phyloP scores from a whole-genome alignment of 2,888 invertebrate genomes.

The Sinohyriopsis cumingii region DNA sequence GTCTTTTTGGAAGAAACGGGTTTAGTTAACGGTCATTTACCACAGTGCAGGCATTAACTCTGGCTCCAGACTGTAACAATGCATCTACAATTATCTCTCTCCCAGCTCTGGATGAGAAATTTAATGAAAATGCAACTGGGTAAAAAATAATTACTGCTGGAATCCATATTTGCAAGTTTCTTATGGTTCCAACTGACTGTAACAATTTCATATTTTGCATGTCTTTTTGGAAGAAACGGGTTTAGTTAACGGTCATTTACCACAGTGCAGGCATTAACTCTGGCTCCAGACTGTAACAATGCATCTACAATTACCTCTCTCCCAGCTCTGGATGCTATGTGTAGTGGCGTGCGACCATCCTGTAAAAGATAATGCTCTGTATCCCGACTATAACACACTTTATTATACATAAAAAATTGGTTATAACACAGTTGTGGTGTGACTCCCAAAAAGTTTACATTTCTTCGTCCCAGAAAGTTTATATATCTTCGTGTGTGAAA shows the following conservation, averaged over 20 bases:
- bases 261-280: constrained; percentile 34
- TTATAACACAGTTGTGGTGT: too few species aligned
- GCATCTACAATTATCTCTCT: constrained; percentile 33
- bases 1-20: not conserved
- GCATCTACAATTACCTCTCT: constrained; percentile 33
- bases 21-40: constrained; percentile 21
- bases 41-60: constrained; percentile 34
- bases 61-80: constrained; percentile 39
- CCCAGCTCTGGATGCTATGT: constrained; percentile 50
- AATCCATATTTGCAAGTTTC: too few species aligned
- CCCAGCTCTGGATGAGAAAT: constrained; percentile 49
- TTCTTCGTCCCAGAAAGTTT: too few species aligned
- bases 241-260: constrained; percentile 21
- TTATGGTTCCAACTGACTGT: too few species aligned
- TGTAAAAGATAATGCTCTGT: constrained; percentile 7
- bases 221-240: not conserved
- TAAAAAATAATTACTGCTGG: too few species aligned
- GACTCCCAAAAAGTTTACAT: too few species aligned
- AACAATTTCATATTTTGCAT: too few species aligned
- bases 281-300: constrained; percentile 39
- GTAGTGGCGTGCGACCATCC: constrained; percentile 48
- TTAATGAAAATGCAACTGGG: too few species aligned
- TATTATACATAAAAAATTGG: too few species aligned
- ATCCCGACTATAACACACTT: too few species aligned
- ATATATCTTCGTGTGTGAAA: too few species aligned